Conservation (phyloP, 2,797 vertebrate species). For the Spinus pinus region DNA sequence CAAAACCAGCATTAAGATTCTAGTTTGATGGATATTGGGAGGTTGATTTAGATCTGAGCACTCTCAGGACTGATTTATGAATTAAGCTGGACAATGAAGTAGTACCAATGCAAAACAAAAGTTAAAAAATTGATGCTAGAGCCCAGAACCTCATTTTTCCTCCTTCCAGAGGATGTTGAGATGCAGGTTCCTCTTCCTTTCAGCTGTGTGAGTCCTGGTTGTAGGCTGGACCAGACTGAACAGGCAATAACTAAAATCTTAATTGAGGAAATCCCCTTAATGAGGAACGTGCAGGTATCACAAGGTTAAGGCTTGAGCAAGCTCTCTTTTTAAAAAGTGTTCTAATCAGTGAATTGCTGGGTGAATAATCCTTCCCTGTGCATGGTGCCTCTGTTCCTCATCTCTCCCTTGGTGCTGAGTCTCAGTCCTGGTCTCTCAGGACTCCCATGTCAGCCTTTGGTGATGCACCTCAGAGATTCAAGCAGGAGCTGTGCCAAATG, state of each 20-base stretch:
- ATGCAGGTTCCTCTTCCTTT: background rate
- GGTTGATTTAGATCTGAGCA: background rate
- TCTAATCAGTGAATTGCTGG: background rate
- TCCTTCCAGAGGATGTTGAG: background rate
- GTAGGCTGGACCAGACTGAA: background rate
- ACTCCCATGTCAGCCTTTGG: fast-evolving
- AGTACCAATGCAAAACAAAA: background rate
- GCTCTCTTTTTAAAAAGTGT: background rate
- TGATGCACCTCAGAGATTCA: background rate
- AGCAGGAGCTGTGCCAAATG: background rate
- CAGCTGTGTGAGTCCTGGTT: background rate
- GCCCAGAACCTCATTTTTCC: background rate
- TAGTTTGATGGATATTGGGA: background rate
- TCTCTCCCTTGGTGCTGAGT: background rate
- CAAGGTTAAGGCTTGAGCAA: background rate
- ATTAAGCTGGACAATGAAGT: background rate
- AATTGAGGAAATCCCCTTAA: background rate
- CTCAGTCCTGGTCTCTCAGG: background rate
- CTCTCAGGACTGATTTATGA: background rate
- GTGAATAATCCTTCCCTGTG: background rate
- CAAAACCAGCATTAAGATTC: background rate
- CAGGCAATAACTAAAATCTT: background rate
- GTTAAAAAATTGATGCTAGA: background rate
- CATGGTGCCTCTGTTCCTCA: background rate
- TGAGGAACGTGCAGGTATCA: background rate